These are phyloP conservation scores for Anomalospiza imberbis DNA, from an alignment of 2,797 vertebrate species.

Conservation along the genomic window DNA sequence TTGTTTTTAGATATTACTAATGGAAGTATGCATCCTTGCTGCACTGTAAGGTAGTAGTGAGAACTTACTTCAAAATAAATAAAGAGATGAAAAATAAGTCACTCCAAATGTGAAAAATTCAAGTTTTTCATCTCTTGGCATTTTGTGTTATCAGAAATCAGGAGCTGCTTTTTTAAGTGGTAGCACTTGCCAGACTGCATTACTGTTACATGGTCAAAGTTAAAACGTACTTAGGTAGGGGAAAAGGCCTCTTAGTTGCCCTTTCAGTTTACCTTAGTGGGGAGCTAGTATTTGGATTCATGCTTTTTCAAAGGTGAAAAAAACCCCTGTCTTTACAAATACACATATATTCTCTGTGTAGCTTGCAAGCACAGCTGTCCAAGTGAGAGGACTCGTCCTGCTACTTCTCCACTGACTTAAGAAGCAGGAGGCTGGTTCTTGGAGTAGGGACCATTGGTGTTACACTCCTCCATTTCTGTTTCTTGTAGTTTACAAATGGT, in stretches of 20 bases:
- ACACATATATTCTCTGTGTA: background rate
- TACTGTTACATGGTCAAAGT: background rate
- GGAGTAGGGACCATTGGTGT: background rate
- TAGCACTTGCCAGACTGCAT: background rate
- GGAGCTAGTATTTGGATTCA: background rate
- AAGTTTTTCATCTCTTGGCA: background rate
- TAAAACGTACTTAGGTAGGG: background rate
- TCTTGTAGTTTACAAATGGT: background rate
- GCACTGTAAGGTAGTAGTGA: background rate
- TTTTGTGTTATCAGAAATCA: background rate
- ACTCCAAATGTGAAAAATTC: background rate
- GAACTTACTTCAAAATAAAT: background rate
- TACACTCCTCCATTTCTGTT: background rate
- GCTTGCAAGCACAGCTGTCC: background rate
- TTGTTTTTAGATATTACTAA: background rate
- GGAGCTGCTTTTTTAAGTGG: background rate
- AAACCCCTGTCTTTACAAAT: background rate
- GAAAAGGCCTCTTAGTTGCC: background rate
- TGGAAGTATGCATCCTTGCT: background rate
- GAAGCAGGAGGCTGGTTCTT: background rate
- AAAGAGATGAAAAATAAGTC: background rate
- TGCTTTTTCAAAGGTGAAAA: background rate
- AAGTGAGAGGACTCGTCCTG: background rate
- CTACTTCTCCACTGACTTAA: background rate
- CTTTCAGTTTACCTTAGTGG: background rate